A percentile compares a stretch with the other conserved stretches of the same genome.
Evolutionary conservation across 2,888 invertebrate species (phyloP).

Genomic region (Leptarthrus brevirostris): DNA sequence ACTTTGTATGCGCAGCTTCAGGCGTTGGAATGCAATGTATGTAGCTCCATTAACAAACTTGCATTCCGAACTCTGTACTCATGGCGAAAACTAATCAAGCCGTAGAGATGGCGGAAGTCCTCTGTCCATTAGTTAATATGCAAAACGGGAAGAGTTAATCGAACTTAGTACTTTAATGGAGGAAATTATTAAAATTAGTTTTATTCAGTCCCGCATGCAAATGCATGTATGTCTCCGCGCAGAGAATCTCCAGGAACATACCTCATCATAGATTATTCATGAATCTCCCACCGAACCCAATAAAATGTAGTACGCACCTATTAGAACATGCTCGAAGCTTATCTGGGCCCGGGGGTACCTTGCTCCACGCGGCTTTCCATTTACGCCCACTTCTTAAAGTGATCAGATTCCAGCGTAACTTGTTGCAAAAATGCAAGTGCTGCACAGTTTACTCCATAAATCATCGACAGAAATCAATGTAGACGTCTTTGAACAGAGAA

Average conservation of each 20-base stretch:
- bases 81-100: no score
- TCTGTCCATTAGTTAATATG: constrained; percentile 24
- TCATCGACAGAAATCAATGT: constrained; percentile 60
- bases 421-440: constrained; percentile 56
- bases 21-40: no score
- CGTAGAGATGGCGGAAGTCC: no score
- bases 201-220: constrained; percentile 12
- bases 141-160: constrained; percentile 40
- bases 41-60: no score
- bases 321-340: constrained; percentile 21
- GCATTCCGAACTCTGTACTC: no score
- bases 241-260: constrained; percentile 11
- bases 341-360: constrained; percentile 38
- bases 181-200: constrained; percentile 36
- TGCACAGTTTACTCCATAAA: constrained; percentile 55
- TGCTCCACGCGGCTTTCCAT: constrained; percentile 50
- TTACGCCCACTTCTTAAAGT: constrained; percentile 43
- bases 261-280: constrained; percentile 37
- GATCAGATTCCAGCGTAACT: constrained; percentile 52
- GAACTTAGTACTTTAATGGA: constrained; percentile 16
- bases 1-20: no score
- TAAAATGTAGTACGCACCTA: constrained; percentile 51
- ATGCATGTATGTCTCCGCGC: constrained; percentile 17
- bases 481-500: constrained; percentile 50
- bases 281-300: constrained; percentile 45